Conservation (phyloP, 2,113 vertebrate genomes). For the Podocnemis expansa region DNA sequence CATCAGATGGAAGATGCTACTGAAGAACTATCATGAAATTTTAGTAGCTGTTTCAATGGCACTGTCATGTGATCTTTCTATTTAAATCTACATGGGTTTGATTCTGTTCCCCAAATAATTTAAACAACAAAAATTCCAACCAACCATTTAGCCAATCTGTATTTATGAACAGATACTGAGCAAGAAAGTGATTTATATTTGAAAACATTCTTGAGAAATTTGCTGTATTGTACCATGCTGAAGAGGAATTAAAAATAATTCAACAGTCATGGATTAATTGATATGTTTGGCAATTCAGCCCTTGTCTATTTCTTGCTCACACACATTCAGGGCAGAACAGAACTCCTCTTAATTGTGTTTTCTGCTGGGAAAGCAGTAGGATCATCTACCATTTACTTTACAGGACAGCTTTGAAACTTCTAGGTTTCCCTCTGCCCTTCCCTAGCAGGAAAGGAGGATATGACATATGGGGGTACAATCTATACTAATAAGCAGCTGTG, state of each 20-base stretch:
- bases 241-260: not conserved
- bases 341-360: not conserved
- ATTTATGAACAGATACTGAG: not conserved
- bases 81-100: not conserved
- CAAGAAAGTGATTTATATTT: not conserved
- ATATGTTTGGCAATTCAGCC: not conserved
- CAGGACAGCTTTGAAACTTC: not conserved
- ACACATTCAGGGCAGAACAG: not conserved
- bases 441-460: not conserved
- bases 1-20: not conserved
- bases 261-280: not conserved
- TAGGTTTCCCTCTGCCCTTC: not conserved
- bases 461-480: not conserved
- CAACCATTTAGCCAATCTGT: slow-evolving; percentile 4
- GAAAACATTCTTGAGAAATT: slow-evolving; percentile 4
- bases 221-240: not conserved
- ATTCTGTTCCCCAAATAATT: slow-evolving; percentile 35
- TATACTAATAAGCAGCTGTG: not conserved
- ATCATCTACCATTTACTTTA: slow-evolving; percentile 10
- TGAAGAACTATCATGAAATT: slow-evolving; percentile 21
- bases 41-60: slow-evolving; percentile 26
- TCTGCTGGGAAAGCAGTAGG: not conserved
- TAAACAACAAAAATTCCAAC: not conserved
- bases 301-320: not conserved
- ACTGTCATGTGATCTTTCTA: not conserved